A percentile compares a stretch with the other conserved stretches of the same genome.
Evolutionary conservation across 2,797 vertebrate genomes (phyloP).

Genomic region (Leptatherina wallacei): DNA sequence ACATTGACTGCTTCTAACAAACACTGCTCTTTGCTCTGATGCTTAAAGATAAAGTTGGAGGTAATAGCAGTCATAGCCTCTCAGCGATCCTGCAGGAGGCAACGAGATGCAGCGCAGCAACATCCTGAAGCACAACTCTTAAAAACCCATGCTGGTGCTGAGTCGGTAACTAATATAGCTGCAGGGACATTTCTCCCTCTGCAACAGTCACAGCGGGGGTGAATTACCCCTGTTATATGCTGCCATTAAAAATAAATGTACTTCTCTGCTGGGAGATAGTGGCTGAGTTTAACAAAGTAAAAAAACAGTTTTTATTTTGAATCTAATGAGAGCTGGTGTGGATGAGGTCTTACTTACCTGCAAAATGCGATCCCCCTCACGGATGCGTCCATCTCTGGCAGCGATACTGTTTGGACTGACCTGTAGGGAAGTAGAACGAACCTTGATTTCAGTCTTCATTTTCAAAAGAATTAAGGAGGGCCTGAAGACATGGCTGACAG

Average conservation of each 20-base stretch:
- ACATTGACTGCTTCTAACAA: conserved; percentile 13
- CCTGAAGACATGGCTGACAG: conserved; percentile 2
- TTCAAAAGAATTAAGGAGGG: not conserved
- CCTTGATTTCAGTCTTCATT: conserved; percentile 9
- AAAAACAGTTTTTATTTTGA: conserved; percentile 37
- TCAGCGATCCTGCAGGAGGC: conserved; percentile 46
- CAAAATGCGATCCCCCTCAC: conserved; percentile 95
- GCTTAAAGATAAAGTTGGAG: conserved; percentile 47
- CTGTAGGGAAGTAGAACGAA: conserved; percentile 72
- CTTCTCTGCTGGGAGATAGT: conserved; percentile 62
- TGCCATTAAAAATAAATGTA: conserved; percentile 80
- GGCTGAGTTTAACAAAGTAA: conserved; percentile 57
- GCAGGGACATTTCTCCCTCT: conserved; percentile 62
- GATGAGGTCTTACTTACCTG: conserved; percentile 82
- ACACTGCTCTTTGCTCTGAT: conserved; percentile 20
- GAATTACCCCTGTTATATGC: conserved; percentile 70
- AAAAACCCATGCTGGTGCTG: conserved; percentile 75
- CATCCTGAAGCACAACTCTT: conserved; percentile 59
- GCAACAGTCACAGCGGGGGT: conserved; percentile 66
- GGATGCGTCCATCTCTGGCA: conserved; percentile 92
- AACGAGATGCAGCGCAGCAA: conserved; percentile 30
- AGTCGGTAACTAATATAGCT: conserved; percentile 77
- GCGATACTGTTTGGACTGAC: conserved; percentile 95
- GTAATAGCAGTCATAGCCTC: conserved; percentile 51
- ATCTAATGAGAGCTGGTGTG: conserved; percentile 43